Base-by-base conservation (phyloP, 2,888 invertebrate genomes). In the Tubulanus polymorphus region DNA sequence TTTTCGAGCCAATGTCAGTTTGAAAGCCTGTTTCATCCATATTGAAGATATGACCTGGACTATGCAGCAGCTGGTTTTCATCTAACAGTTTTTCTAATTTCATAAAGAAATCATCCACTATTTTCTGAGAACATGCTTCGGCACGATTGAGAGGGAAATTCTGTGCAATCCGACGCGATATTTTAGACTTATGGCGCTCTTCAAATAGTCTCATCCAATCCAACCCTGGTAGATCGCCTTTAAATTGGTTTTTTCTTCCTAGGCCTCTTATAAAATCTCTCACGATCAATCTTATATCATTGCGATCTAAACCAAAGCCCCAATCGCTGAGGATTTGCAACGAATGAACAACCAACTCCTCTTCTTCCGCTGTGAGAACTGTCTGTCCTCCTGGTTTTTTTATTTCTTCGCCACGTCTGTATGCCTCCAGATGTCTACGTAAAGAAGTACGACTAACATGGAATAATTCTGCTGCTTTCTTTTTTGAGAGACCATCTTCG, bases 1-100 rank as follows among this genome's bases (percentile, higher is more conserved):
- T 32, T 25, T 51, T 28, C 51, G 46, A 27, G 27, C 51, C 48
- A 6, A 56, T 56, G 35, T 59, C 56, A 12, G 51, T 50, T 20
- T 48, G 50, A 37, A 59, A 54, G 18, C 56, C 59, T 30, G 37
- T 50, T 45, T 59, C 54, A 47, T 59, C 56, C 28, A 32, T 23
- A 48, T 59, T 59, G 45, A 37, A 59, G 20, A 59, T 50, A 27
- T 51, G 56, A n/a, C 27, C 30, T 23, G 59, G 59, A n/a, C 32
- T 5, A n/a, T n/a, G n/a, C n/a, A n/a, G n/a, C n/a, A n/a, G n/a
- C n/a, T n/a, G n/a, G n/a, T n/a, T n/a, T n/a, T n/a, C n/a, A n/a
- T n/a, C n/a, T n/a, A n/a, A n/a, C n/a, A n/a, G n/a, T 29, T 46
- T 52, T 30, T 59, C 51, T 12, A 56, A 51, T 27, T 48, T 51